phyloP scores from a whole-genome alignment of 2,888 invertebrate genomes.

The Bedellia somnulentella region DNA sequence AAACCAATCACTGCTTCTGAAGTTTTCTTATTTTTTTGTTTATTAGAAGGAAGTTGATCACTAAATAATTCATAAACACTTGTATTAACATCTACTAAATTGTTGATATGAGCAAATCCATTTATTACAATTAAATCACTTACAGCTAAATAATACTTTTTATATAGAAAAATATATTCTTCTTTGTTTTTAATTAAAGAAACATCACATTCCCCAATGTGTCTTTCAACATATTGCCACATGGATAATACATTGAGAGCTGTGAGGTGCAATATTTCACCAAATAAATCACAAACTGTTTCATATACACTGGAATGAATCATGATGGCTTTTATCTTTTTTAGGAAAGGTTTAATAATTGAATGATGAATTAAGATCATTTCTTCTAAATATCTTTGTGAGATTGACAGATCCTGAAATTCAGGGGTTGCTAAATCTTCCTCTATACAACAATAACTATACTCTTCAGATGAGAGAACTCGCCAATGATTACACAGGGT shows the following conservation, averaged over 20 bases:
- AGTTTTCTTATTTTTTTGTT: conserved; percentile 55
- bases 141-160: conserved; percentile 69
- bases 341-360: conserved; percentile 66
- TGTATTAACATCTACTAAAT: conserved; percentile 63
- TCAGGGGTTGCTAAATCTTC: conserved; percentile 34
- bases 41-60: conserved; percentile 58
- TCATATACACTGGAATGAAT: conserved; percentile 65
- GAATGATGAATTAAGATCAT: conserved; percentile 64
- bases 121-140: conserved; percentile 74
- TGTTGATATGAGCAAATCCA: conserved; percentile 68
- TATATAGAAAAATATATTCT: conserved; percentile 72
- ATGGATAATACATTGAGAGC: conserved; percentile 69
- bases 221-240: conserved; percentile 69
- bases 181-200: conserved; percentile 69
- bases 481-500: conserved; percentile 51
- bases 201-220: conserved; percentile 67
- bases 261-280: conserved; percentile 68
- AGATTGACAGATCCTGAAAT: conserved; percentile 59
- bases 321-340: conserved; percentile 59
- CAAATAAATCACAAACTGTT: conserved; percentile 66
- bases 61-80: conserved; percentile 58
- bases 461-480: conserved; percentile 45
- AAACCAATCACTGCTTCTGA: conserved; percentile 61
- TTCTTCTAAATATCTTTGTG: conserved; percentile 73
- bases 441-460: conserved; percentile 49